Base-by-base conservation (phyloP, 1,140 invertebrate genomes). In the Episyrphus balteatus region DNA sequence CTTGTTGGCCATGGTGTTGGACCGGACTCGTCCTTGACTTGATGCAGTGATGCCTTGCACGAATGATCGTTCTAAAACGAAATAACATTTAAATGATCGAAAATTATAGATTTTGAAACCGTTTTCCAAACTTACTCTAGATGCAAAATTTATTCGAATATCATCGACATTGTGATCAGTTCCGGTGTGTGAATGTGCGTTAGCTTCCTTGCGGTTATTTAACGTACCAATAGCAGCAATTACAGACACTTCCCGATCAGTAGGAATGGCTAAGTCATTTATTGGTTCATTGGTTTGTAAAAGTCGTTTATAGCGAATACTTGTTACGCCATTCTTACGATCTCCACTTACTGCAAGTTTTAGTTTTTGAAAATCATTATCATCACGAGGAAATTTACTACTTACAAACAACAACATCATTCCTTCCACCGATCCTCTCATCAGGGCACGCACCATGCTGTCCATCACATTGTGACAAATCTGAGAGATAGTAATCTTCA, bases 141-240 rank as follows among this genome's bases (percentile, higher is more conserved):
- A 71, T 15, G 70, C 78, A 57, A 90, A 88, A 66, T 87, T 79
- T 8, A 91, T 83, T 50, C 79, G 76, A 44, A 85, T 78, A 55
- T 88, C 84, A 38, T 77, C 80, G 32, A 73, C 78, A 14, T 82
- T 89, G 57, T 79, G 84, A 58, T 88, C 85, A 54, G 70, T 71
- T 39, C 68, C 61, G 7, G 77, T 78, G 49, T 76, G 74, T 19
- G 73, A 74, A 66, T 92, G 88, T 6, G 86, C 84, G 54, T 89
- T 89, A 0, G 88, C 87, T 68, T 92, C 87, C 48, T 80, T 80
- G 39, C 79, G 69, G 0, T 73, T 70, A 70, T 90, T 92, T 2
- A 94, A 71, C 0, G 81, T 80, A 6, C 90, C 90, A 52, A 93
- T 86, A 12, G 90, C 89, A 0, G 88, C 89, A n/a, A 93, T 88